Evolutionary conservation across 2,888 invertebrate species (phyloP).

Genomic region (Sympetrum striolatum): DNA sequence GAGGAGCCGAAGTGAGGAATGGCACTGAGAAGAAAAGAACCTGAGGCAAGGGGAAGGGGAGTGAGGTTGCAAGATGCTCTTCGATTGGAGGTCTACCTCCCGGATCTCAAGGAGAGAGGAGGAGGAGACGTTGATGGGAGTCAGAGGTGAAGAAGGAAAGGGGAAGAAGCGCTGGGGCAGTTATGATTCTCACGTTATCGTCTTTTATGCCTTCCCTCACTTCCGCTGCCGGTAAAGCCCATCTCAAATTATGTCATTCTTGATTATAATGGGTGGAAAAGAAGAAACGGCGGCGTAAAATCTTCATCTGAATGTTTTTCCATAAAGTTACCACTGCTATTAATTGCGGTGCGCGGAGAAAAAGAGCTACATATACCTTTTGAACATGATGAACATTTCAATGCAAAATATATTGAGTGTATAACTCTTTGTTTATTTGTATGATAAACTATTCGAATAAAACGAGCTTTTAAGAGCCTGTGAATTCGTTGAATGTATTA

Average conservation of each 20-base stretch:
- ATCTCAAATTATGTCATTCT: conserved; percentile 10
- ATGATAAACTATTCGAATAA: too few relatives aligned
- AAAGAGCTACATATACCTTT: too few relatives aligned
- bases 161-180: neutral
- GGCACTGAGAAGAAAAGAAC: neutral
- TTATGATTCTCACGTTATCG: neutral
- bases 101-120: conserved; percentile 13
- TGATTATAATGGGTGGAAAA: neutral
- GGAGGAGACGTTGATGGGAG: neutral
- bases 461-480: too few relatives aligned
- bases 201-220: neutral
- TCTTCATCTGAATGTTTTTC: too few relatives aligned
- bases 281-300: too few relatives aligned
- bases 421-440: too few relatives aligned
- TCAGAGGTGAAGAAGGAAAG: neutral
- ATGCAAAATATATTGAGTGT: too few relatives aligned
- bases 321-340: too few relatives aligned
- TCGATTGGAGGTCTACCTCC: neutral
- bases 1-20: neutral
- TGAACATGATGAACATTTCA: too few relatives aligned
- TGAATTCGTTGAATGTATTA: too few relatives aligned
- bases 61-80: neutral
- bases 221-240: conserved; percentile 22
- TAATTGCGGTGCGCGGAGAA: too few relatives aligned
- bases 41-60: neutral